Evolutionary conservation across 2,113 vertebrate genomes (phyloP), one percentile per base, ranked within the genome.

Genomic region (Helogale parvula): DNA sequence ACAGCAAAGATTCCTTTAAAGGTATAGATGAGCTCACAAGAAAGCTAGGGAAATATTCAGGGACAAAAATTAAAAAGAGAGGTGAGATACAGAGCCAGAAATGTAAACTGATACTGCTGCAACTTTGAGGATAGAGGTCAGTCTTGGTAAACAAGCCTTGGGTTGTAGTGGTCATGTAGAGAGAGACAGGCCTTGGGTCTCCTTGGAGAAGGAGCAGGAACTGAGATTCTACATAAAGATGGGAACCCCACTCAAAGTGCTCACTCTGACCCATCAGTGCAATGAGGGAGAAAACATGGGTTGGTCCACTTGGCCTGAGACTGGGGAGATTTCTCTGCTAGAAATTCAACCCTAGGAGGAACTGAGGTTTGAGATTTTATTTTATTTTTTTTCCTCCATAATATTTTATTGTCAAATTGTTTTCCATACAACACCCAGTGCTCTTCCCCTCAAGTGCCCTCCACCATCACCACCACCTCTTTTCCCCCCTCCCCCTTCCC

Each of bases 61-160:
- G 33, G n/a, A 27, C 25, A 47, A 50, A 47, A 72, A 52, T 63
- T 38, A 85, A 85, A 63, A n/a, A 90, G 6, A 45, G 14, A 60
- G 15, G 1, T n/a, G 7, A 69, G 80, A 84, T 45, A 45, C 3
- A 38, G 33, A 82, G 9, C n/a, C n/a, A 63, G 68, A 80, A 74
- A 54, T 2, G 3, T 19, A 25, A 41, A 31, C 2, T 29, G 9
- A 60, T 21, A 0, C 38, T 63, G 25, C 13, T 3, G 1, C 23
- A 29, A 21, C 23, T 10, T 45, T 38, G 21, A 23, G 35, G 35
- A 83, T 14, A 54, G n/a, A 66, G 16, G 21, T 3, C 0, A 45
- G 33, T 57, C 21, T 29, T 15, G 0, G 35, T 65, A 3, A 69
- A 54, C 1, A 25, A 71, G 52, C 12, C 8, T 33, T 74, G 41